These are phyloP conservation scores for Andrena haemorrhoa DNA, from an alignment of 2,888 invertebrate species.

Conservation along the genomic window DNA sequence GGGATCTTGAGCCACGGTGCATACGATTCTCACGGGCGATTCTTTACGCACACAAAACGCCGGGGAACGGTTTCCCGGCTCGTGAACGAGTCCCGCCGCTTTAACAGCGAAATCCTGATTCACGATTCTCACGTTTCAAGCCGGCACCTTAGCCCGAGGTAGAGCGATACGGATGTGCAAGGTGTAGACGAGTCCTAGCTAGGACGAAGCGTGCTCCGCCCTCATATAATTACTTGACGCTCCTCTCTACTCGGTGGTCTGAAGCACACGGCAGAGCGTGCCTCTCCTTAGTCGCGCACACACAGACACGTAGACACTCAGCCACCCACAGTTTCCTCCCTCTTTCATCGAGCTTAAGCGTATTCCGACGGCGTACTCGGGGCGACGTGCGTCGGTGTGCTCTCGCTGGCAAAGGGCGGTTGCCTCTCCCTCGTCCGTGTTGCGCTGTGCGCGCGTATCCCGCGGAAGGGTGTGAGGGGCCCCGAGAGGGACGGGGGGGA, in stretches of 20 bases:
- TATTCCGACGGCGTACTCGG: slow-evolving; percentile 51
- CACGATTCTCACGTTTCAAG: slow-evolving; percentile 61
- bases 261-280: slow-evolving; percentile 23
- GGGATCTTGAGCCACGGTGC: too few relatives aligned
- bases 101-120: slow-evolving; percentile 58
- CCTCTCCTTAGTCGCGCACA: background rate
- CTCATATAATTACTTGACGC: slow-evolving; percentile 82
- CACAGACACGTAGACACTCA: background rate
- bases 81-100: slow-evolving; percentile 10
- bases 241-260: slow-evolving; percentile 50
- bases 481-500: slow-evolving; percentile 67
- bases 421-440: slow-evolving; percentile 25
- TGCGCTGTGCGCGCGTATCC: slow-evolving; percentile 22
- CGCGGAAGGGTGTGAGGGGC: slow-evolving; percentile 57
- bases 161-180: slow-evolving; percentile 65
- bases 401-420: slow-evolving; percentile 23
- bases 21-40: background rate
- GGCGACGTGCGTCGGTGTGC: slow-evolving; percentile 24
- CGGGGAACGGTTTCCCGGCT: background rate
- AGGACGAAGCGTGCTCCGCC: slow-evolving; percentile 74
- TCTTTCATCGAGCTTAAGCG: slow-evolving; percentile 38
- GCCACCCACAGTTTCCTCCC: slow-evolving; percentile 10
- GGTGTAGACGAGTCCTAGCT: slow-evolving; percentile 75
- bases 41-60: too few relatives aligned
- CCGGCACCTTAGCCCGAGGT: slow-evolving; percentile 63